Conservation (phyloP, 2,797 vertebrate species). For the Nyctalus aviator region DNA sequence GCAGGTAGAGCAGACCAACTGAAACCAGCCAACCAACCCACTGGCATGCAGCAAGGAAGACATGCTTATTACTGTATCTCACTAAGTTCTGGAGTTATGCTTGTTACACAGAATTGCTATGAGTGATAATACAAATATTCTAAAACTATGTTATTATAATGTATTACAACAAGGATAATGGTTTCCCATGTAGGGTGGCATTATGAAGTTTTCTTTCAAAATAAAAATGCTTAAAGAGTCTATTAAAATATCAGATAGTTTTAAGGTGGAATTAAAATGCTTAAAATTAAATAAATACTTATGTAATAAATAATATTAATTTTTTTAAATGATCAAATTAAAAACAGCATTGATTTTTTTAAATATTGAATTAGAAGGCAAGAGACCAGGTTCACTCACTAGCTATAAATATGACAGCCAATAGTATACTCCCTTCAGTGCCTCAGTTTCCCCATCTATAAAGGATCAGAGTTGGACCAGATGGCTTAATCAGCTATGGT, state of each 20-base stretch:
- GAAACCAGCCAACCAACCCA: neutral
- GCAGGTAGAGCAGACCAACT: neutral
- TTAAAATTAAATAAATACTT: neutral
- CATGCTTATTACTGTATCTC: neutral
- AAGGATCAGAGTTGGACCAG: neutral
- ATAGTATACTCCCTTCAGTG: too few species aligned
- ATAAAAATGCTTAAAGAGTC: neutral
- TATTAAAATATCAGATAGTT: neutral
- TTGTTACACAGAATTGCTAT: neutral
- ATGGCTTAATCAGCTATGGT: neutral
- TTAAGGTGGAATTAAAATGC: neutral
- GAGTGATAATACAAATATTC: neutral
- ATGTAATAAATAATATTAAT: neutral
- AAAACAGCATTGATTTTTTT: neutral
- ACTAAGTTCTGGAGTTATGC: neutral
- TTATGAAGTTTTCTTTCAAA: neutral
- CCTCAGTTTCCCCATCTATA: too few species aligned
- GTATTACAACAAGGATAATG: neutral
- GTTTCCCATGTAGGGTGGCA: neutral
- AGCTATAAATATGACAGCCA: neutral
- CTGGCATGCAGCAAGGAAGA: neutral
- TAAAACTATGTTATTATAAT: neutral
- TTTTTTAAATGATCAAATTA: neutral
- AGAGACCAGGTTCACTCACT: neutral
- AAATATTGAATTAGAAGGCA: neutral